These are phyloP conservation scores for Sarcophilus harrisii DNA, from an alignment of 2,797 vertebrate species.

Conservation along the genomic window DNA sequence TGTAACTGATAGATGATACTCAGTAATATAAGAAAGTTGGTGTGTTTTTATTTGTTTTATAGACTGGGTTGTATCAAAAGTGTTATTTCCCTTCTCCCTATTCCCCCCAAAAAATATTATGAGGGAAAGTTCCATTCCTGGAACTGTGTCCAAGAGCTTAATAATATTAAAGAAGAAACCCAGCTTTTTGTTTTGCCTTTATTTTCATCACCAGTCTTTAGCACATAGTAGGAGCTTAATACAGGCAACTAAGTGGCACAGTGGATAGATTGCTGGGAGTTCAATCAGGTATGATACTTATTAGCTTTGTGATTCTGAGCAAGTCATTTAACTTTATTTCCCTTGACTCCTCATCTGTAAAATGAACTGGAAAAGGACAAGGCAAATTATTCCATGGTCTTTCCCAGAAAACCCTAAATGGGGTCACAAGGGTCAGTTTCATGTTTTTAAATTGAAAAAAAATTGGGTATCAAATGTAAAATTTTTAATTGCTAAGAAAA, in stretches of 20 bases:
- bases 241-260: not conserved
- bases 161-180: constrained; percentile 57
- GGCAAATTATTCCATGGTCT: not conserved
- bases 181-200: not conserved
- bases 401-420: not conserved
- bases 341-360: not conserved
- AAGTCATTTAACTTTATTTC: not conserved
- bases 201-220: not conserved
- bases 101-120: constrained; percentile 65
- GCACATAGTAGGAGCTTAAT: not conserved
- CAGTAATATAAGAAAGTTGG: constrained; percentile 16
- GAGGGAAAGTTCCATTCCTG: constrained; percentile 72
- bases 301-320: not conserved
- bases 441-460: not conserved
- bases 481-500: not conserved
- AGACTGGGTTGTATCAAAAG: constrained; percentile 51
- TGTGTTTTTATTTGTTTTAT: constrained; percentile 66
- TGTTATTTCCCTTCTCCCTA: constrained; percentile 15
- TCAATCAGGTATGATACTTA: not conserved
- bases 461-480: not conserved
- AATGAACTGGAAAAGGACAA: not conserved
- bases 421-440: not conserved
- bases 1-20: not conserved
- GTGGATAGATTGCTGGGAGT: not conserved
- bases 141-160: constrained; percentile 45